phyloP scores from a whole-genome alignment of 2,797 vertebrate genomes.

The Myiothlypis coronata region DNA sequence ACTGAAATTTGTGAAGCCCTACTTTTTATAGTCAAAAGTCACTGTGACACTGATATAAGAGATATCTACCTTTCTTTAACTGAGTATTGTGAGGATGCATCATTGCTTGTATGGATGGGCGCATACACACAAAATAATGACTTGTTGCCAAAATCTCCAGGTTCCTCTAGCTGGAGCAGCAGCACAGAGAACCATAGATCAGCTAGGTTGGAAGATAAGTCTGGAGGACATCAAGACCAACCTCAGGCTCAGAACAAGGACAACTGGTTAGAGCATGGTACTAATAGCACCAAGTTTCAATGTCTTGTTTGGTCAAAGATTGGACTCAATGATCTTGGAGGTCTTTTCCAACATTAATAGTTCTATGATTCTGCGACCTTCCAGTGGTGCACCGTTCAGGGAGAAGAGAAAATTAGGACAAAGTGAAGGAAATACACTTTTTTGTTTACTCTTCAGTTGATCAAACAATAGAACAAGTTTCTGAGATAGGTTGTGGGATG shows the following conservation, averaged over 20 bases:
- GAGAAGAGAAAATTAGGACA: not conserved
- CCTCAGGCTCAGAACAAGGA: not conserved
- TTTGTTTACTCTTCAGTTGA: not conserved
- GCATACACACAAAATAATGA: fast-evolving
- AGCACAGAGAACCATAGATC: not conserved
- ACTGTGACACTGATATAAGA: not conserved
- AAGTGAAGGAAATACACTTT: not conserved
- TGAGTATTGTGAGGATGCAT: not conserved
- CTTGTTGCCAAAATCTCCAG: not conserved
- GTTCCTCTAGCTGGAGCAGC: not conserved
- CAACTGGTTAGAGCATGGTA: not conserved
- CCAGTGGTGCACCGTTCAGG: not conserved
- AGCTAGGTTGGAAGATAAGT: not conserved
- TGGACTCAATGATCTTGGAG: not conserved
- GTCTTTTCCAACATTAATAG: not conserved
- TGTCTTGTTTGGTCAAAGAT: not conserved
- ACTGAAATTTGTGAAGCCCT: not conserved
- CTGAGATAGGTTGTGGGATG: not conserved
- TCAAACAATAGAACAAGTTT: not conserved
- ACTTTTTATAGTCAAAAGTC: not conserved
- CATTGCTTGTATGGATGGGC: not conserved
- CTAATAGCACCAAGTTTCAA: not conserved
- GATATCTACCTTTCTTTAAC: not conserved
- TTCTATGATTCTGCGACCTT: not conserved
- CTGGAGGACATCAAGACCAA: not conserved